Percentiles rank a stretch among this genome's conserved stretches.
phyloP scores from a whole-genome alignment of 2,888 invertebrate species.

The Chrysolina haemoptera region DNA sequence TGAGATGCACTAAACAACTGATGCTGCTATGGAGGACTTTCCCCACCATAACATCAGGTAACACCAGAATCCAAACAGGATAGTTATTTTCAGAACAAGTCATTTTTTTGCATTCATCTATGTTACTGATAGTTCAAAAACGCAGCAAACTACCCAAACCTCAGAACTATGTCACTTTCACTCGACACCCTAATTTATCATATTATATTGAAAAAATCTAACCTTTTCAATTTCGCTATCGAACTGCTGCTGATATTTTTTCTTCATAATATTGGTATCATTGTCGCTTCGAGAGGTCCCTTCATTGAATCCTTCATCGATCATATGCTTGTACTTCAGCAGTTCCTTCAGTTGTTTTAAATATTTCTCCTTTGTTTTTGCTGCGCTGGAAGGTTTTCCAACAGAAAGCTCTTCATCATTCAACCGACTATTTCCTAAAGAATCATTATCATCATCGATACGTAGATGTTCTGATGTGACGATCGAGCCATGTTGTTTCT shows the following conservation, averaged over 20 bases:
- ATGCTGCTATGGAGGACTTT: no score
- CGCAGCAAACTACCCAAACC: no score
- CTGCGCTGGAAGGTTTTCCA: slow-evolving; percentile 29
- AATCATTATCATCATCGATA: not conserved
- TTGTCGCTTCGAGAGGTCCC: slow-evolving; percentile 29
- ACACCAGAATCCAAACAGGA: no score
- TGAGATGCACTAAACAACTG: no score
- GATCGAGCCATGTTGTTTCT: not conserved
- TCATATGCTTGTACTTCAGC: slow-evolving; percentile 58
- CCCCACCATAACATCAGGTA: no score
- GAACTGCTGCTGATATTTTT: slow-evolving; percentile 44
- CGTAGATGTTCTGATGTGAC: not conserved
- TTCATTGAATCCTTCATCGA: slow-evolving; percentile 50
- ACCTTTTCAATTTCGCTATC: slow-evolving; percentile 55
- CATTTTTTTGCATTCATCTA: no score
- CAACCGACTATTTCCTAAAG: not conserved
- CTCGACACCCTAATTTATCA: no score
- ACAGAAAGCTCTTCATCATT: not conserved
- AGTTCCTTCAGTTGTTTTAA: slow-evolving; percentile 59
- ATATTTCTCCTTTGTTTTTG: slow-evolving; percentile 56
- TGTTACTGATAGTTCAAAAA: no score
- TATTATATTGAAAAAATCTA: slow-evolving; percentile 17
- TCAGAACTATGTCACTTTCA: no score
- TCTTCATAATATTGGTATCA: slow-evolving; percentile 38
- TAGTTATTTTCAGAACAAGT: no score